These are phyloP conservation scores for Lepidurus couesii DNA, from an alignment of 1,140 invertebrate genomes.

Conservation along the genomic window DNA sequence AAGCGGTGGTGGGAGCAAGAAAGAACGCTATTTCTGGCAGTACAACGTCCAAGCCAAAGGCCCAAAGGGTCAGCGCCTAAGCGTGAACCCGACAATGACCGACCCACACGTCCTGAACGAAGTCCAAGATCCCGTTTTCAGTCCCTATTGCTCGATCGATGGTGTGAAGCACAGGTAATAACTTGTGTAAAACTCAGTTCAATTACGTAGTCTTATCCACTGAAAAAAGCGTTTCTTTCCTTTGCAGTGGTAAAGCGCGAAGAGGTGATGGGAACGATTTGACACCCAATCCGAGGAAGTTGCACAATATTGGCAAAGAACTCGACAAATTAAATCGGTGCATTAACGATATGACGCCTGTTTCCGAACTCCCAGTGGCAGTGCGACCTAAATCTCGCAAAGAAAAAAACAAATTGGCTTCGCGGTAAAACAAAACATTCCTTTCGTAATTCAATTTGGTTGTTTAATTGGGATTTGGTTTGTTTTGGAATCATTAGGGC, in stretches of 20 bases:
- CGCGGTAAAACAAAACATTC: constrained; percentile 50
- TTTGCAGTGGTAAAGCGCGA: constrained; percentile 79
- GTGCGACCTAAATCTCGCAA: constrained; percentile 84
- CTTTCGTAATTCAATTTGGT: constrained; percentile 22
- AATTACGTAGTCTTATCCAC: constrained; percentile 28
- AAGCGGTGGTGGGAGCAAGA: constrained; percentile 50
- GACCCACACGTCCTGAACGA: constrained; percentile 89
- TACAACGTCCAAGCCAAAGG: constrained; percentile 98
- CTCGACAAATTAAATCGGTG: constrained; percentile 83
- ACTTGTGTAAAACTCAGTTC: background rate
- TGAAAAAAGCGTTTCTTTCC: constrained; percentile 33
- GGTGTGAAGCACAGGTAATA: constrained; percentile 78
- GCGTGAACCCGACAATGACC: constrained; percentile 71
- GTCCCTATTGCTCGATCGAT: constrained; percentile 76
- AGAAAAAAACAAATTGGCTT: constrained; percentile 96
- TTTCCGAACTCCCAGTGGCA: constrained; percentile 84
- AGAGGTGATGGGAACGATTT: constrained; percentile 97
- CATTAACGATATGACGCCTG: constrained; percentile 93
- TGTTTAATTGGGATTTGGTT: constrained; percentile 29
- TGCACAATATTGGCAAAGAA: constrained; percentile 84
- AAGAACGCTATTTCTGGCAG: constrained; percentile 93
- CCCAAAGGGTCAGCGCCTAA: constrained; percentile 82
- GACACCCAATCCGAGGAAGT: constrained; percentile 87
- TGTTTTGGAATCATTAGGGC: constrained; percentile 54
- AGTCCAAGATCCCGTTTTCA: constrained; percentile 88